Base-by-base conservation (phyloP, 2,113 vertebrate genomes). In the Scomber japonicus region DNA sequence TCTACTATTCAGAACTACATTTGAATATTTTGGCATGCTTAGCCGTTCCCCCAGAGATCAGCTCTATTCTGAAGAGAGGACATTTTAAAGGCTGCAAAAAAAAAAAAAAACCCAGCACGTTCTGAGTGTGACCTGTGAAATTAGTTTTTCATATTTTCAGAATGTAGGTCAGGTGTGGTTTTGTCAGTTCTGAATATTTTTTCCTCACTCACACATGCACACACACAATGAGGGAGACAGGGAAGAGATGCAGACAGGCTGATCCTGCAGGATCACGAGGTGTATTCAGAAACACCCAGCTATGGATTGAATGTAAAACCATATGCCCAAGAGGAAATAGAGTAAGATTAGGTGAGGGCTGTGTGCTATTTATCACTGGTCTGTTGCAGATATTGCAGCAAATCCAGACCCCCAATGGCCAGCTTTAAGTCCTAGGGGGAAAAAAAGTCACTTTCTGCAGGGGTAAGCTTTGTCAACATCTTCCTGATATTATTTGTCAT, bases 91-190 rank as follows among this genome's bases (percentile, higher is more conserved):
- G 21, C 10, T 44, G 11, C 35, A 16, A 19, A 48, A 64, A 56
- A 68, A 53, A 27, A 27, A 27, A 27, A 27, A 27, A 27, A 2
- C 24, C 24, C 24, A 60, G 5, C 45, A 48, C 9, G 14, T 64
- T 74, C 49, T 21, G 40, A 13, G 16, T 71, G 60, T 76, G 82
- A 90, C 83, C 81, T 88, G 69, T 57, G 1, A 67, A 55, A 84
- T 78, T 16, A 49, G 5, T 78, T 81, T 86, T 78, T 66, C 59
- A 74, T 56, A 61, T 85, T 74, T 90, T 78, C 67, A 64, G 66
- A 83, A 93, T 91, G 53, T 90, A 83, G 87, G 90, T 88, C 87
- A 85, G 60, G 50, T 84, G 15, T 76, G 51, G 84, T 88, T 62
- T 68, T 78, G 53, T 68, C 35, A 31, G 79, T 86, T 80, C 63